These are phyloP conservation scores for Ailurus styani DNA, from an alignment of 2,113 vertebrate species.

Conservation along the genomic window DNA sequence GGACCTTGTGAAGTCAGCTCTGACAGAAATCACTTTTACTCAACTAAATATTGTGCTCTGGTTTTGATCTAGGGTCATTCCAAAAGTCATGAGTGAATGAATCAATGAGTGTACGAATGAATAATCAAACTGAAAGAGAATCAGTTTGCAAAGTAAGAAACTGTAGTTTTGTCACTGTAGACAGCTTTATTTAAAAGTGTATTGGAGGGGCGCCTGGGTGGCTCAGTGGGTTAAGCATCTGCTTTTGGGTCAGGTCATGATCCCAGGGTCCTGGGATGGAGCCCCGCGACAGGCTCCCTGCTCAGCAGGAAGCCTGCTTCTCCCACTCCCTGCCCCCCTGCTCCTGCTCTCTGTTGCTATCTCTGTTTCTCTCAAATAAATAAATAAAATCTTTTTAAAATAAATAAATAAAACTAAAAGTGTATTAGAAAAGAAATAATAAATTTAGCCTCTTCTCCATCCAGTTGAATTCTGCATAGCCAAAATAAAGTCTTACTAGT, in stretches of 20 bases:
- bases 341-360: background rate
- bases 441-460: background rate
- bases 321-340: background rate
- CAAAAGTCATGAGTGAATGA: background rate
- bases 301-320: background rate
- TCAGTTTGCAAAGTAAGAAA: conserved; percentile 6
- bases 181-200: conserved; percentile 1
- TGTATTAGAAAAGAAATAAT: background rate
- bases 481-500: background rate
- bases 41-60: background rate
- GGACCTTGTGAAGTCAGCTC: background rate
- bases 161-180: background rate
- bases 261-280: background rate
- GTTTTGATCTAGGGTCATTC: background rate
- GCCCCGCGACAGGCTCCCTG: background rate
- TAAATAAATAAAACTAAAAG: background rate
- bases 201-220: background rate
- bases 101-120: background rate
- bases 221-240: background rate
- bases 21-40: background rate
- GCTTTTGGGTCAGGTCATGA: background rate
- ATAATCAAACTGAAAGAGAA: conserved; percentile 8
- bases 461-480: background rate
- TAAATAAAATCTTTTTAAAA: background rate
- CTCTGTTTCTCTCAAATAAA: background rate